Evolutionary conservation across 2,797 vertebrate genomes (phyloP), one percentile per base, ranked within the genome.

Genomic region (Acipenser transmontanus): DNA sequence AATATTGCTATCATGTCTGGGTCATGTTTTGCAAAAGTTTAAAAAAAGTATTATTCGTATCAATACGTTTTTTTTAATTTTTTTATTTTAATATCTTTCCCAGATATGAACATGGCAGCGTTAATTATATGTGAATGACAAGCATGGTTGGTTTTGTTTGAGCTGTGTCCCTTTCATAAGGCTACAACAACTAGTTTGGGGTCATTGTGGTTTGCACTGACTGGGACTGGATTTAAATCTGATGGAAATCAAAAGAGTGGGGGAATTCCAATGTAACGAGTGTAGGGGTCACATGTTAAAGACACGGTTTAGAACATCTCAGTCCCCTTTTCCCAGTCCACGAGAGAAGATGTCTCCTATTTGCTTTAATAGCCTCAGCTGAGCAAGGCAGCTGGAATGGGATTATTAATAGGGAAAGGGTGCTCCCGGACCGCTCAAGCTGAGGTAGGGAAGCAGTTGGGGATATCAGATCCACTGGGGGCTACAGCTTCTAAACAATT

Each of bases 361-460:
- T 61, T 17, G 8, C 60, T 10, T 61, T 2, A 61, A 61, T 34
- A 61, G 17, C 14, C 8, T 34, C 60, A 47, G 47, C 60, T 61
- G 60, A 2, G 60, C 14, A 61, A 20, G 60, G 47, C 17, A 9
- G 7, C 7, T 34, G 14, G 8, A 61, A 61, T 61, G 60, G 60
- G 17, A 61, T 14, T 61, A 61, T 61, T 61, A 34, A 47, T 61
- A 34, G 9, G 1, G 14, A 47, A 12, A 10, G 14, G 61, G 14
- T 63, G 2, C 56, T 17, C 48, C 13, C 50, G 65, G 51, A 20
- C 50, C 49, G 48, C 8, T 57, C 59, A 6, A n/a, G 60, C 49
- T 52, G 57, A 68, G 64, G 11, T 49, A 34, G 50, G 51, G n/a
- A 68, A 65, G 48, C 17, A 49, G n/a, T 61, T 47, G 61, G 17